A percentile compares a stretch with the other conserved stretches of the same genome.
Evolutionary conservation across 2,113 vertebrate species (phyloP).

Genomic region (Phocoena phocoena): DNA sequence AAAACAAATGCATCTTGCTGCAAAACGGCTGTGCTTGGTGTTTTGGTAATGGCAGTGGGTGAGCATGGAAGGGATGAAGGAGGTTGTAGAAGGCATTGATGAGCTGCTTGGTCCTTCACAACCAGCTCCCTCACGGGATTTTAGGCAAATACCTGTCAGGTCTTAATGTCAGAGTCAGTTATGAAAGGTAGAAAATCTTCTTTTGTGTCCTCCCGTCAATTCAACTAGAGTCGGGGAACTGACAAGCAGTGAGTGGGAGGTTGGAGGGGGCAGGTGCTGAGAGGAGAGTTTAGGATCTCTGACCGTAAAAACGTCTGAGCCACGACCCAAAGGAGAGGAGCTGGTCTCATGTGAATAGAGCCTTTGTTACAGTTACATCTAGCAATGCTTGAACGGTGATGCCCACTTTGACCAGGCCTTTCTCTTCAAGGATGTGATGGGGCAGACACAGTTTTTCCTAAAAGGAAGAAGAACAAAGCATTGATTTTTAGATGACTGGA

Average conservation of each 20-base stretch:
- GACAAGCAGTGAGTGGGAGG: slow-evolving; percentile 66
- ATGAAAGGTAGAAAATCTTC: neutral
- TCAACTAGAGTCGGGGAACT: slow-evolving; percentile 43
- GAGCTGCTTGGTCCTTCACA: neutral
- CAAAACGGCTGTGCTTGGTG: slow-evolving; percentile 75
- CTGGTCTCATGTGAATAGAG: slow-evolving; percentile 87
- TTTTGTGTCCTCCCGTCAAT: slow-evolving; percentile 7
- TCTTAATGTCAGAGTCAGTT: neutral
- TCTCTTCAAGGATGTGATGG: slow-evolving; percentile 98
- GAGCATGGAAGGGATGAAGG: slow-evolving; percentile 73
- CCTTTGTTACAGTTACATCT: slow-evolving; percentile 86
- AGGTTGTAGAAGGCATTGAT: slow-evolving; percentile 71
- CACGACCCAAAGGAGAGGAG: slow-evolving; percentile 52
- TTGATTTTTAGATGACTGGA: slow-evolving; percentile 33
- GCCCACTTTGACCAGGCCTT: slow-evolving; percentile 94
- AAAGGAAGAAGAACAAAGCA: slow-evolving; percentile 75
- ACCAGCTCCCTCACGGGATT: slow-evolving; percentile 55
- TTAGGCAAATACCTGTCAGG: neutral
- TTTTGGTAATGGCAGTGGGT: slow-evolving; percentile 74
- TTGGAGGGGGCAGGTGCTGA: slow-evolving; percentile 32
- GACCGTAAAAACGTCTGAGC: slow-evolving; percentile 29
- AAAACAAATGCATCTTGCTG: slow-evolving; percentile 75
- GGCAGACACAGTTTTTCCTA: slow-evolving; percentile 97
- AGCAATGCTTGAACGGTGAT: slow-evolving; percentile 93
- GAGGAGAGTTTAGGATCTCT: slow-evolving; percentile 41